Evolutionary conservation across 2,888 invertebrate species (phyloP).

Genomic region (Philonicus albiceps): DNA sequence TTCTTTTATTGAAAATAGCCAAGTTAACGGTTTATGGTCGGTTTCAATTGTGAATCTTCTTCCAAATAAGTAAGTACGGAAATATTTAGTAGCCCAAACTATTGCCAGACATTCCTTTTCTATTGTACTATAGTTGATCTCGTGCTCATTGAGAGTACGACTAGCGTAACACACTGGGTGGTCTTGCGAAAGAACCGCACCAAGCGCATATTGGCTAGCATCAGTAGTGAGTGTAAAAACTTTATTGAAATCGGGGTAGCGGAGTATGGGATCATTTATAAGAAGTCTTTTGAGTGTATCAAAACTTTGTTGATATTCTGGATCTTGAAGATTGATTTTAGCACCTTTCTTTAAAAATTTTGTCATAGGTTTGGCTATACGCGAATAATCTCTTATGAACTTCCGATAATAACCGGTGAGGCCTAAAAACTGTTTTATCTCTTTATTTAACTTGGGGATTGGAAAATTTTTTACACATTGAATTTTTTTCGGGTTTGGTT

Average conservation of each 20-base stretch:
- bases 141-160: not conserved
- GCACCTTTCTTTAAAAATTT: not conserved
- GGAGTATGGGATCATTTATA: not conserved
- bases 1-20: not conserved
- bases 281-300: not conserved
- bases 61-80: not conserved
- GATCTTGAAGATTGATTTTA: not conserved
- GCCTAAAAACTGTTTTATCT: not conserved
- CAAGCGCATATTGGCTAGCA: not conserved
- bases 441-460: not conserved
- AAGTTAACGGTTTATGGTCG: not conserved
- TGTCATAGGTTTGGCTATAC: not conserved
- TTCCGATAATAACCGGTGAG: not conserved
- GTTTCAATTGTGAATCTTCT: not conserved
- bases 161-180: not conserved
- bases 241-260: not conserved
- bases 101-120: not conserved
- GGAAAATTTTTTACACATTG: not conserved
- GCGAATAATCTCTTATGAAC: not conserved
- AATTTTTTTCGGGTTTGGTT: not conserved
- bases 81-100: not conserved
- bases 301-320: not conserved
- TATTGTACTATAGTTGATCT: not conserved
- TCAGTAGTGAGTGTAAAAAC: not conserved
- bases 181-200: not conserved